Evolutionary conservation across 2,888 invertebrate species (phyloP).

Genomic region (Oscheius sp.): DNA sequence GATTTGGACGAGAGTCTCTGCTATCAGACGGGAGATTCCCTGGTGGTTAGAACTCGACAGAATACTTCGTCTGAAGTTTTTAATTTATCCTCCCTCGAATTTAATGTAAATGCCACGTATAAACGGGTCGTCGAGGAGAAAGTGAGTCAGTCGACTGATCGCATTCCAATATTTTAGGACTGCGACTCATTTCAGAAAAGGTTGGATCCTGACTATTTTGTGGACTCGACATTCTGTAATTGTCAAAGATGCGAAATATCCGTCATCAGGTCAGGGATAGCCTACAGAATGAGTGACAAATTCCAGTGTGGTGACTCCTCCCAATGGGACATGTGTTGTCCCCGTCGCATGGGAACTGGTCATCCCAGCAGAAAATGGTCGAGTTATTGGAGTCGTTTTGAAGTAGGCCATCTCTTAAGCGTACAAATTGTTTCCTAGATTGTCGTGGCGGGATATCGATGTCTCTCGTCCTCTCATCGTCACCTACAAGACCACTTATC

Average conservation of each 20-base stretch:
- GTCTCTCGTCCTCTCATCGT: not conserved
- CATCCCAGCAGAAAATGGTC: not conserved
- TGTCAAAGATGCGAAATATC: slow-evolving; percentile 5
- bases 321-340: slow-evolving; percentile 8
- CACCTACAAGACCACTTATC: not conserved
- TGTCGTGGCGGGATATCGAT: not conserved
- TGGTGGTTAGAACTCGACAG: not conserved
- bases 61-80: not conserved
- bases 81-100: not conserved
- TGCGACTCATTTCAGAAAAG: too few relatives aligned
- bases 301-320: not conserved
- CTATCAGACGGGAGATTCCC: not conserved
- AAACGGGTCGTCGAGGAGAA: too few relatives aligned
- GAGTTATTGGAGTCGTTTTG: not conserved
- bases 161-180: too few relatives aligned
- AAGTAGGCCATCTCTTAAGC: not conserved
- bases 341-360: not conserved
- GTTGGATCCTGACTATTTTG: too few relatives aligned
- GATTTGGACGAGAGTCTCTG: not conserved
- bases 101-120: too few relatives aligned
- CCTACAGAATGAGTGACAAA: not conserved
- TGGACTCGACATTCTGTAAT: not conserved
- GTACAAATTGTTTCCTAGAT: too few relatives aligned
- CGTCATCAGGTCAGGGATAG: not conserved
- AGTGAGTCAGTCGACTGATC: too few relatives aligned